Evolutionary conservation across 2,888 invertebrate species (phyloP).

Genomic region (Boloria euphrosyne): DNA sequence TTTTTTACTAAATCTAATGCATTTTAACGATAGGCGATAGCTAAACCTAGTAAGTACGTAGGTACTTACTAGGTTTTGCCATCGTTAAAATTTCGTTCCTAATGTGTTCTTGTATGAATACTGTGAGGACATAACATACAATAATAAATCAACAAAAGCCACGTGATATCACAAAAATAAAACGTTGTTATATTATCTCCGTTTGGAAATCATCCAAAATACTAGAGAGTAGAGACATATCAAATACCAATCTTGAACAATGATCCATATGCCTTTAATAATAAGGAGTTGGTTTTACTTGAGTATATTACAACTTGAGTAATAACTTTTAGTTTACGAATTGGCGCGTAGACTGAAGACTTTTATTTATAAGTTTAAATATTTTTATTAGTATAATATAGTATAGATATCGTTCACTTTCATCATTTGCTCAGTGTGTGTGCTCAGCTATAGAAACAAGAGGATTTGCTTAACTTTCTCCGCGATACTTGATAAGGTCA

Average conservation of each 20-base stretch:
- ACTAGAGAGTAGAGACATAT: background rate
- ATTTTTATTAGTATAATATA: background rate
- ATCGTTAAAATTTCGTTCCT: too few species aligned
- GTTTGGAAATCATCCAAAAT: slow-evolving; percentile 29
- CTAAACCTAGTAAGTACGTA: too few species aligned
- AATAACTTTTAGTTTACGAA: background rate
- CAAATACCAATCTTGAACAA: background rate
- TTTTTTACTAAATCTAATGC: too few species aligned
- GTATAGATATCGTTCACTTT: background rate
- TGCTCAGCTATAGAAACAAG: slow-evolving; percentile 8
- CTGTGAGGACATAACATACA: background rate
- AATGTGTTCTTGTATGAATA: background rate
- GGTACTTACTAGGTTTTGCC: too few species aligned
- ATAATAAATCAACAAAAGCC: slow-evolving; percentile 10
- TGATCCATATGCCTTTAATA: background rate
- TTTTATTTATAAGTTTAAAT: background rate
- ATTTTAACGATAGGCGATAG: too few species aligned
- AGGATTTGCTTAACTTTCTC: slow-evolving; percentile 15
- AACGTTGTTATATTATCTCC: slow-evolving; percentile 16
- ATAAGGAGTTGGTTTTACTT: background rate
- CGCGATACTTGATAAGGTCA: slow-evolving; percentile 15
- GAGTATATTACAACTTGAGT: background rate
- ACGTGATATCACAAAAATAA: slow-evolving; percentile 23
- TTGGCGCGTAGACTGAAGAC: slow-evolving; percentile 7
- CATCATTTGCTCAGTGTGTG: slow-evolving; percentile 1